A percentile compares a stretch with the other conserved stretches of the same genome.
Evolutionary conservation across 2,888 invertebrate genomes (phyloP).

Genomic region (Cheilosia impressa): DNA sequence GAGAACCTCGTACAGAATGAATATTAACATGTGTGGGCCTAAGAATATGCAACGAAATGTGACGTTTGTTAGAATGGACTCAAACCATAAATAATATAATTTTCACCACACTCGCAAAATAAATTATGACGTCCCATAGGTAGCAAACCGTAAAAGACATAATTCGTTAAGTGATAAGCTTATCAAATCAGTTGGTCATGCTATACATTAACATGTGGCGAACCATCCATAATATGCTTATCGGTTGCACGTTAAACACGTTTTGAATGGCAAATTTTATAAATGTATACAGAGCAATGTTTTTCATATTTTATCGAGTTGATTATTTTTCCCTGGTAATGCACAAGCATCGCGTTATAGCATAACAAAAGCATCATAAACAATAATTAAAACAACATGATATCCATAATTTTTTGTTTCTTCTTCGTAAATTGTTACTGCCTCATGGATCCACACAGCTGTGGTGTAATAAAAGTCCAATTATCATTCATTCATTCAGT

Average conservation of each 20-base stretch:
- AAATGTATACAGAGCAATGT: no score
- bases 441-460: not conserved
- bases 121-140: not conserved
- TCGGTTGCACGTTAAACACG: no score
- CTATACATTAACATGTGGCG: no score
- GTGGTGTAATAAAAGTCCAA: conserved; percentile 25
- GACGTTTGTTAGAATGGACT: not conserved
- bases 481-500: conserved; percentile 39
- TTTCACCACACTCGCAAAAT: not conserved
- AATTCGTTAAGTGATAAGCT: no score
- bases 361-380: not conserved
- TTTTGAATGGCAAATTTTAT: no score
- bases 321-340: not conserved
- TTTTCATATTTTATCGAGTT: not conserved
- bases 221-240: no score
- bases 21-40: not conserved
- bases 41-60: not conserved
- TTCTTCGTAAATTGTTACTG: not conserved
- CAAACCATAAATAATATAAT: not conserved
- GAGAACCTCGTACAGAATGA: no score
- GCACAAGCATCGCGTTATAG: not conserved
- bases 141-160: not conserved
- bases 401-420: not conserved
- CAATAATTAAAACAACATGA: not conserved
- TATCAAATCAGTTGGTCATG: no score